Conservation (phyloP, 2,113 vertebrate species). For the Passer domesticus region DNA sequence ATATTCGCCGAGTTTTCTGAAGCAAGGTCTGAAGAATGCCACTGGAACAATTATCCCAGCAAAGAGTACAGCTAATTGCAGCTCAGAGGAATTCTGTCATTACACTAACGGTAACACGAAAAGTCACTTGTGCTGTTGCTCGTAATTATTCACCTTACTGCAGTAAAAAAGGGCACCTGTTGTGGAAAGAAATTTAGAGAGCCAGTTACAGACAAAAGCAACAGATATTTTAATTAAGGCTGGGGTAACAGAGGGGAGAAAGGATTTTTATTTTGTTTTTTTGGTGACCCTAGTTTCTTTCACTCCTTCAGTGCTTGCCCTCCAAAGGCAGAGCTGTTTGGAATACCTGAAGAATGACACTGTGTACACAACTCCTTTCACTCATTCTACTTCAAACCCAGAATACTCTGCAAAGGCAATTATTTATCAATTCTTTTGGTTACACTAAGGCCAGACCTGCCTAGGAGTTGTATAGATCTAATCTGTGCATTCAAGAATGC, state of each 20-base stretch:
- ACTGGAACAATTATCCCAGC: background rate
- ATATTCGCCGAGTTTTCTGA: accelerated
- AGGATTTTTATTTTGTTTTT: background rate
- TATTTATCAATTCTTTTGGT: background rate
- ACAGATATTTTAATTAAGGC: background rate
- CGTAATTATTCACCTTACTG: background rate
- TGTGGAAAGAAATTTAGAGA: background rate
- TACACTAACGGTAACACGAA: background rate
- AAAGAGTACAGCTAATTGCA: background rate
- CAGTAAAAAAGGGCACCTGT: background rate
- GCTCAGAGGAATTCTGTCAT: background rate
- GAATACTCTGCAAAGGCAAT: background rate
- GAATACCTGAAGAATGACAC: background rate
- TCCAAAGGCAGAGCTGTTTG: background rate
- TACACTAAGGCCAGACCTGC: background rate
- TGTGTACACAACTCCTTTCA: background rate
- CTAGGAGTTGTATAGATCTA: background rate
- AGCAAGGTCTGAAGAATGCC: background rate
- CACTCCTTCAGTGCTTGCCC: background rate
- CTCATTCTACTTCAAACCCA: background rate
- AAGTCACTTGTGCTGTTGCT: background rate
- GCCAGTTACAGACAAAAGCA: background rate
- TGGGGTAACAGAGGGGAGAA: background rate
- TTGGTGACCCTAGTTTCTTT: background rate
- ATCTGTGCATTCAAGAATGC: background rate